Conservation (phyloP, 2,113 vertebrate genomes). For the Cacatua alba region DNA sequence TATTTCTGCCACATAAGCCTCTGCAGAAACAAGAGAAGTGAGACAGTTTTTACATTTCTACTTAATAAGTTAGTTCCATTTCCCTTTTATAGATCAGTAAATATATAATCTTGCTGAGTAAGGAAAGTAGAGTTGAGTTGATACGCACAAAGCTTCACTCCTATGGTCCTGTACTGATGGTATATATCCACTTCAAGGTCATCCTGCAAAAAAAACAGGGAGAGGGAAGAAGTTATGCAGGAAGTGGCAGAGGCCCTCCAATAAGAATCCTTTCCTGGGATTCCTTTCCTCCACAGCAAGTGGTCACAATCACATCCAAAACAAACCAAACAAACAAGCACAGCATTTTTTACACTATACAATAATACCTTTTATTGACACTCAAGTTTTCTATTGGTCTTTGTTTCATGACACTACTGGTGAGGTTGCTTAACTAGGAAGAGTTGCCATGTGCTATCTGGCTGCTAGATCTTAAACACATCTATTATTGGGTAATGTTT, state of each 20-base stretch:
- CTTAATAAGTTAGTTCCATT: neutral
- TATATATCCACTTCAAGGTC: neutral
- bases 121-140: neutral
- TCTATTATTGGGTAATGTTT: neutral
- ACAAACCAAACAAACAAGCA: neutral
- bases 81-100: neutral
- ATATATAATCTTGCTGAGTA: neutral
- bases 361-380: neutral
- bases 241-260: neutral
- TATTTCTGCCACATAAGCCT: neutral
- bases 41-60: neutral
- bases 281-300: neutral
- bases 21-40: neutral
- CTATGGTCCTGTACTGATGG: fast-evolving
- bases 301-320: neutral
- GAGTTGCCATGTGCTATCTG: fast-evolving
- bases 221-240: fast-evolving
- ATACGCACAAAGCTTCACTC: neutral
- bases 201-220: neutral
- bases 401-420: neutral
- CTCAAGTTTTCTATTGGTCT: neutral
- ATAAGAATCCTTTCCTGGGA: neutral
- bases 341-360: fast-evolving
- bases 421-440: neutral
- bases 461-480: neutral